Base-by-base conservation (phyloP, 2,888 invertebrate genomes). In the Pseudococcus jackbeardsleyi region DNA sequence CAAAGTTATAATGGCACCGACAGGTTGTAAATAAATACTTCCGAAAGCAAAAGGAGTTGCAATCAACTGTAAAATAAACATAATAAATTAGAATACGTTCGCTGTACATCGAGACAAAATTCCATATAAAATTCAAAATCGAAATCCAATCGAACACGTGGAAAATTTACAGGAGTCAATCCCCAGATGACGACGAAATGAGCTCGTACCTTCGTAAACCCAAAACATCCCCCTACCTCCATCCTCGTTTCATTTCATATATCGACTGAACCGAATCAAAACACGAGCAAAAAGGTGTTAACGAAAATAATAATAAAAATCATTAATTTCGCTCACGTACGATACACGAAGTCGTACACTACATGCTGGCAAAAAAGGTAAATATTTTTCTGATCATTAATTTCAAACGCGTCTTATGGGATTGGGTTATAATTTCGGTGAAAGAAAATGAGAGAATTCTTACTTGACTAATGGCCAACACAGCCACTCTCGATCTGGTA, bases 31-130 rank as follows among this genome's bases (percentile, higher is more conserved):
- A 90, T 95, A 94, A 3, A 97, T 95, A 5, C 96, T 96, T 9
- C 97, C 97, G 91, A 96, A 96, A 8, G 97, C 96, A 50, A 95
- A 95, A 17, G 97, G 94, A 0, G 96, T 96, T 0, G 97, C 95
- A 88, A 97, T 93, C 89, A 97, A 92, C 92, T 97, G 90, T 19
- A 90, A 90, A 19, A 26, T 33, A 33, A 85, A 85, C 5, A 77
- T 77, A 39, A 39, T 17, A 17, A 77, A 64, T 64, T n/a, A n/a
- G n/a, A 17, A 22, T 64, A 64, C 22, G 9, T 0, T 64, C 8
- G 1, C 12, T 11, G 19, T 22, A 9, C 1, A 11, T 59, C 19
- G 8, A 1, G 12, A 64, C 19, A 64, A 64, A 19, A 11, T 64
- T 64, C 22, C 19, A 11, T 1, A 64, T 9, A 19, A 64, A 3